These are phyloP conservation scores for Cygnus atratus DNA, from an alignment of 2,113 vertebrate species.

Conservation along the genomic window DNA sequence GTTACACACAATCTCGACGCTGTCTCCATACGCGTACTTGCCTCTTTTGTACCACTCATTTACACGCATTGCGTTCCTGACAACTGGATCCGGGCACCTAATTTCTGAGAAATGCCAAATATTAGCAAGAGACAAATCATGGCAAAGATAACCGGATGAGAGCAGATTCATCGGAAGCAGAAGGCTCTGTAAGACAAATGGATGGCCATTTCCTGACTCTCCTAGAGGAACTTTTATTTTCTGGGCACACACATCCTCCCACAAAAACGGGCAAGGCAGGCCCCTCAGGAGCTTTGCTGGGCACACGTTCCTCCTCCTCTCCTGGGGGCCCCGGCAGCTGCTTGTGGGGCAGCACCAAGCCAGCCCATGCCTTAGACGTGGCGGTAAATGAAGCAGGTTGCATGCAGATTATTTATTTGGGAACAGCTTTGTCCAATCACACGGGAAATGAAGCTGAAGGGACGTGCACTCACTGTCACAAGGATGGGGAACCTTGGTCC, in stretches of 20 bases:
- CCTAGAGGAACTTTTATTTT: background rate
- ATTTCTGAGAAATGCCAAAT: background rate
- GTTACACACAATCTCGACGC: rapidly evolving
- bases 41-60: rapidly evolving
- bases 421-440: rapidly evolving
- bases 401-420: rapidly evolving
- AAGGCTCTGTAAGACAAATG: background rate
- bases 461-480: background rate
- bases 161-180: background rate
- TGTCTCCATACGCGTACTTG: rapidly evolving
- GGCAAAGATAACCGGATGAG: background rate
- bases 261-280: background rate
- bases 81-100: background rate
- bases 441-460: rapidly evolving
- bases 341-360: too few species aligned
- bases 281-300: background rate
- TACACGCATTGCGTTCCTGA: rapidly evolving
- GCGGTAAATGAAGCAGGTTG: background rate
- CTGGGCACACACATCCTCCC: background rate
- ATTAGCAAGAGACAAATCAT: rapidly evolving
- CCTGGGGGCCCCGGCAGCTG: background rate
- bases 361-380: too few species aligned
- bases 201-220: background rate
- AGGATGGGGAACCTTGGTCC: rapidly evolving
- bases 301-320: background rate